These are phyloP conservation scores for Oxyruncus cristatus DNA, from an alignment of 2,113 vertebrate species.

Conservation along the genomic window DNA sequence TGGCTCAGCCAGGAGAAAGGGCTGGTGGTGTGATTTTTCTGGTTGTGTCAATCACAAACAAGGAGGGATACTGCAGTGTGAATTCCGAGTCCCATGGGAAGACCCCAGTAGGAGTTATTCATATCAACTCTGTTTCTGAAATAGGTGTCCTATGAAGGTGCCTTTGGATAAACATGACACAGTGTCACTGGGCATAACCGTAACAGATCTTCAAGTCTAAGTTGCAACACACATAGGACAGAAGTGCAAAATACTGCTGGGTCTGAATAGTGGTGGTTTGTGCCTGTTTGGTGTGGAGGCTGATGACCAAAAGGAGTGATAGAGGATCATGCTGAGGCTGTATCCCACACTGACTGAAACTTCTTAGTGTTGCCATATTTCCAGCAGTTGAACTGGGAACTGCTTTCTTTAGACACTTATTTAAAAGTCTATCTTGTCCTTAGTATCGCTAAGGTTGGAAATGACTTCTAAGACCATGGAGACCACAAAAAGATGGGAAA, in stretches of 20 bases:
- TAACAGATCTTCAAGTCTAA: not conserved
- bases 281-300: accelerated
- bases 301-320: not conserved
- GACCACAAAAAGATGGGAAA: not conserved
- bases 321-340: not conserved
- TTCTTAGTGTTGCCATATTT: not conserved
- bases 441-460: not conserved
- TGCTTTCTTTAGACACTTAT: not conserved
- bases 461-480: not conserved
- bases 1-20: not conserved
- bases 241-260: not conserved
- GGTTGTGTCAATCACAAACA: not conserved
- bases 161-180: not conserved
- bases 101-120: not conserved
- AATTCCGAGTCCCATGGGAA: not conserved
- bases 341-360: not conserved
- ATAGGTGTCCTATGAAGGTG: not conserved
- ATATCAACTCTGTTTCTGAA: not conserved
- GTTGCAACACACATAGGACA: not conserved
- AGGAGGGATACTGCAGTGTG: not conserved
- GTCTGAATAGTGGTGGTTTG: not conserved
- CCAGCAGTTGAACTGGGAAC: not conserved
- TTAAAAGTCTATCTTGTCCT: not conserved
- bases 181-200: not conserved
- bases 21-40: not conserved